A percentile compares a stretch with the other conserved stretches of the same genome.
Conservation (phyloP, 2,797 vertebrate genomes). For the Halcyon badia region DNA sequence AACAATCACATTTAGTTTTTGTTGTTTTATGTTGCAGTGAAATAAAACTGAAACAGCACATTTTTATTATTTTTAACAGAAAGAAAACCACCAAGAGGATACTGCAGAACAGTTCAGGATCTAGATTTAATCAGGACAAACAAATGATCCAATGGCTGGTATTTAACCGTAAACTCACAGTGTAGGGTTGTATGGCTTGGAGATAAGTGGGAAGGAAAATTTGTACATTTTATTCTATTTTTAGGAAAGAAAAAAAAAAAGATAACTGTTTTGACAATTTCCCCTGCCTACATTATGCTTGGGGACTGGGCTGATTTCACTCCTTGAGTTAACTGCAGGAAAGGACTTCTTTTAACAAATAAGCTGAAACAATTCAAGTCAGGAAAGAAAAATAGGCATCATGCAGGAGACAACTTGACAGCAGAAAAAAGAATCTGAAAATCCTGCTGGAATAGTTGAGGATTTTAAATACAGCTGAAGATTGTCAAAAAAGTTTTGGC, state of each 20-base stretch:
- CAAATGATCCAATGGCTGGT: background rate
- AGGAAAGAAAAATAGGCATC: background rate
- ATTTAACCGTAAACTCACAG: background rate
- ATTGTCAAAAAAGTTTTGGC: background rate
- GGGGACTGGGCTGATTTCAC: background rate
- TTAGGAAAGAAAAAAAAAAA: background rate
- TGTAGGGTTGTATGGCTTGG: background rate
- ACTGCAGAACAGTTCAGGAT: background rate
- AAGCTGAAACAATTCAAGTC: background rate
- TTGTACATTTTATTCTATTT: background rate
- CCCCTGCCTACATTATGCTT: background rate
- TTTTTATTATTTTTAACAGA: background rate
- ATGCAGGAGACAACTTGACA: background rate
- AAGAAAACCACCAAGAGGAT: background rate
- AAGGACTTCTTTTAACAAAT: background rate
- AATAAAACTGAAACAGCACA: fast-evolving
- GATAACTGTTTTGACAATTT: background rate
- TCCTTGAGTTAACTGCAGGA: background rate
- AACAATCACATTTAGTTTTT: background rate
- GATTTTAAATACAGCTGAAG: background rate
- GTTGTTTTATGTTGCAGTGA: background rate
- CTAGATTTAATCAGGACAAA: background rate
- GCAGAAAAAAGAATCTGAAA: background rate
- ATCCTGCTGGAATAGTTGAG: background rate
- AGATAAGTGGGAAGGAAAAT: background rate